Percentiles rank a stretch among this genome's conserved stretches.
These are phyloP conservation scores for Macrostomum lignano DNA, from an alignment of 1,140 invertebrate genomes.

Conservation along the genomic window DNA sequence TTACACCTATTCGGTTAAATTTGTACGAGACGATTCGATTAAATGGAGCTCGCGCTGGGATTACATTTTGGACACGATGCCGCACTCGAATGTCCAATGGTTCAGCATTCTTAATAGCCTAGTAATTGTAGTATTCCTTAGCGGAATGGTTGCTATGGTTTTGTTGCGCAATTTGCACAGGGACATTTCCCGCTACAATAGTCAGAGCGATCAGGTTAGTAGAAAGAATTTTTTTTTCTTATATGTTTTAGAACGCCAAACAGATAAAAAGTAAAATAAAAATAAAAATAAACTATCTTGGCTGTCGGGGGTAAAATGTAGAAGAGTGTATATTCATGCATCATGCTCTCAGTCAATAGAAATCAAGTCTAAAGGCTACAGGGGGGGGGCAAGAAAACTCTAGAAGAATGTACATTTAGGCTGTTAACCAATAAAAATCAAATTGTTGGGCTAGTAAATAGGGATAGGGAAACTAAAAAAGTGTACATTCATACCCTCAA, in stretches of 20 bases:
- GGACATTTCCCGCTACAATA: slow-evolving; percentile 92
- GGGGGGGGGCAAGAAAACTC: neutral
- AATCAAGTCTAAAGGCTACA: neutral
- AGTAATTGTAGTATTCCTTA: slow-evolving; percentile 38
- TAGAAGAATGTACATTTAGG: too few species aligned
- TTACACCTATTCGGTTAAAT: slow-evolving; percentile 62
- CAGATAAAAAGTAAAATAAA: too few species aligned
- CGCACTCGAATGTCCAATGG: slow-evolving; percentile 94
- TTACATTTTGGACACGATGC: slow-evolving; percentile 89
- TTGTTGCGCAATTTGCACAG: slow-evolving; percentile 79
- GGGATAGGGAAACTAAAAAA: too few species aligned
- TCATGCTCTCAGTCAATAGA: neutral
- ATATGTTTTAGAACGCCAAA: too few species aligned
- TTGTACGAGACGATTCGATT: slow-evolving; percentile 32
- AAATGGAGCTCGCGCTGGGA: slow-evolving; percentile 94
- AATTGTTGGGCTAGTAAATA: too few species aligned
- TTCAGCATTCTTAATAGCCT: slow-evolving; percentile 40
- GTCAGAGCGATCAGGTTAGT: slow-evolving; percentile 35
- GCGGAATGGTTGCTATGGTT: slow-evolving; percentile 98
- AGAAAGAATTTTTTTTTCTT: too few species aligned
- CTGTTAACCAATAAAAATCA: too few species aligned
- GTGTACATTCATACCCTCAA: slow-evolving; percentile 1
- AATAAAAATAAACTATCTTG: too few species aligned
- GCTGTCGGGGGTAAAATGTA: too few species aligned
- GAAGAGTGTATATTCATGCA: too few species aligned